Conservation (phyloP, 2,113 vertebrate species). For the Hiodon alosoides region DNA sequence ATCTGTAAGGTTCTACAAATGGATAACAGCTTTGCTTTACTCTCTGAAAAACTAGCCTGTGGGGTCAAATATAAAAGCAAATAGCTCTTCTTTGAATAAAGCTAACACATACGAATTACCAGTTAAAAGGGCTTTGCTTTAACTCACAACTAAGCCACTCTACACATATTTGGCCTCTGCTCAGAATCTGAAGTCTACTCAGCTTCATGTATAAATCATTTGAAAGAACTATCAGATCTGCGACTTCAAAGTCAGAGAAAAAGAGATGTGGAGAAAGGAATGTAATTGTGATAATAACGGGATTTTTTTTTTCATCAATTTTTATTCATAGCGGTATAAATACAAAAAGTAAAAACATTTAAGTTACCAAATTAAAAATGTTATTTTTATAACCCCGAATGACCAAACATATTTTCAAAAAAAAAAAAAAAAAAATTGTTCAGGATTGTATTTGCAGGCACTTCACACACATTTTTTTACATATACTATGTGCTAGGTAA, state of each 20-base stretch:
- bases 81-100: too few species aligned
- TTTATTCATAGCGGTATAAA: conserved; percentile 33
- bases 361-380: conserved; percentile 15
- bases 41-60: too few species aligned
- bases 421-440: conserved; percentile 6
- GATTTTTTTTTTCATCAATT: conserved; percentile 1
- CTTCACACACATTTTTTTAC: background rate
- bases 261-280: background rate
- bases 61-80: too few species aligned
- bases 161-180: background rate
- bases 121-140: background rate
- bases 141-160: background rate
- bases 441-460: background rate
- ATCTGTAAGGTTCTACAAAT: too few species aligned
- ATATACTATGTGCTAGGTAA: background rate
- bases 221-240: conserved; percentile 10
- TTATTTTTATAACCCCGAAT: conserved; percentile 6
- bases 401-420: conserved; percentile 2
- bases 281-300: background rate
- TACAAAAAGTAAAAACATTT: conserved; percentile 24
- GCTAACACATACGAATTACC: background rate
- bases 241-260: background rate
- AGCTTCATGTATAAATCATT: conserved; percentile 7
- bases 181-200: background rate
- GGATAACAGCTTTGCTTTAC: too few species aligned